Percentiles rank a stretch among this genome's conserved stretches.
Conservation (phyloP, 2,888 invertebrate species). For the Tetramorium bicarinatum region DNA sequence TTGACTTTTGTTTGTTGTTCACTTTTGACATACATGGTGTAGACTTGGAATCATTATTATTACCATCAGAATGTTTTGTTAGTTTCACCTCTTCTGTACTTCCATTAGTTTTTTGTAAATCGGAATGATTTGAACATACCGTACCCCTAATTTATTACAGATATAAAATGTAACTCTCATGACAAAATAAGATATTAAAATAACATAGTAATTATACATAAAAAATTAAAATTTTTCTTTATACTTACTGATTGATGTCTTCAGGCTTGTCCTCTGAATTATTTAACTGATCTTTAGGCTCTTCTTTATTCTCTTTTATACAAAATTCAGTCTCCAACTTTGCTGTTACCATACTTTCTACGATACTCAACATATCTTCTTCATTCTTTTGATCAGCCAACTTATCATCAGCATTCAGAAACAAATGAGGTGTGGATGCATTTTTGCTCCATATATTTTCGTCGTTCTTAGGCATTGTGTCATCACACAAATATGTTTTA, state of each 20-base stretch:
- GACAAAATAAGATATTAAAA: neutral
- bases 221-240: conserved; percentile 2
- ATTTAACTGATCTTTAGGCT: conserved; percentile 5
- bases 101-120: conserved; percentile 38
- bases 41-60: conserved; percentile 67
- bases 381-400: conserved; percentile 45
- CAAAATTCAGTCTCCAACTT: conserved; percentile 54
- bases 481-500: neutral
- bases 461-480: neutral
- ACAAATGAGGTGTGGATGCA: conserved; percentile 49
- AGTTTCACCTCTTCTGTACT: conserved; percentile 24
- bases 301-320: conserved; percentile 14
- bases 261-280: conserved; percentile 30
- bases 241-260: conserved; percentile 57
- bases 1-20: conserved; percentile 12
- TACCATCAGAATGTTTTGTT: conserved; percentile 60
- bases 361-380: conserved; percentile 58
- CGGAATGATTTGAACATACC: conserved; percentile 9
- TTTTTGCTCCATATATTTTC: conserved; percentile 59
- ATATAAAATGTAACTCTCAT: neutral
- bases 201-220: neutral
- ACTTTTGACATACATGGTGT: conserved; percentile 36
- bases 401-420: conserved; percentile 62
- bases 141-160: conserved; percentile 47
- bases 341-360: conserved; percentile 64